Percentiles rank a stretch among this genome's conserved stretches.
These are phyloP conservation scores for Thymelicus acteon DNA, from an alignment of 2,888 invertebrate genomes.

Conservation along the genomic window DNA sequence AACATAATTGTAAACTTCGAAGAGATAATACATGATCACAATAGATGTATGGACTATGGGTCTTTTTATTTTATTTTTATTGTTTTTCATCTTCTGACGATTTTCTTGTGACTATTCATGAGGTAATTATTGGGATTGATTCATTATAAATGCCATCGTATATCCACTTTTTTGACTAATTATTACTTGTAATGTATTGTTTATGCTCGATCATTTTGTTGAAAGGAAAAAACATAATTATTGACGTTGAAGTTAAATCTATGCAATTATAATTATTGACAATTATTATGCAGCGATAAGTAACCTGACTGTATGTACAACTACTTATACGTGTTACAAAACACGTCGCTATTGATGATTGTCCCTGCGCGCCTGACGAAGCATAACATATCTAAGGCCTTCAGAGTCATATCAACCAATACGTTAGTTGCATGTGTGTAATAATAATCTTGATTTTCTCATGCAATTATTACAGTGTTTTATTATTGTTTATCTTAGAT, in stretches of 20 bases:
- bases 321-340: conserved; percentile 1
- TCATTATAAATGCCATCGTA: too few species aligned
- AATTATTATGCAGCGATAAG: conserved; percentile 3
- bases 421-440: neutral
- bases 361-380: conserved; percentile 13
- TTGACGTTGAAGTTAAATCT: neutral
- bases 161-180: too few species aligned
- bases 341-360: conserved; percentile 8
- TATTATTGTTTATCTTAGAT: neutral
- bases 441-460: conserved; percentile 5
- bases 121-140: too few species aligned
- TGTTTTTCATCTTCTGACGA: neutral
- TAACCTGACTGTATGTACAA: neutral
- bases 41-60: neutral
- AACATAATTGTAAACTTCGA: too few species aligned
- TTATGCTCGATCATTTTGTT: too few species aligned
- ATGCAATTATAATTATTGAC: neutral
- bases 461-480: neutral
- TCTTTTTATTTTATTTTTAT: neutral
- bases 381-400: conserved; percentile 6
- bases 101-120: neutral
- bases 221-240: too few species aligned
- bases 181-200: too few species aligned
- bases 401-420: neutral
- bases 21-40: too few species aligned